Evolutionary conservation across 2,888 invertebrate genomes (phyloP).

Genomic region (Steinernema hermaphroditum): DNA sequence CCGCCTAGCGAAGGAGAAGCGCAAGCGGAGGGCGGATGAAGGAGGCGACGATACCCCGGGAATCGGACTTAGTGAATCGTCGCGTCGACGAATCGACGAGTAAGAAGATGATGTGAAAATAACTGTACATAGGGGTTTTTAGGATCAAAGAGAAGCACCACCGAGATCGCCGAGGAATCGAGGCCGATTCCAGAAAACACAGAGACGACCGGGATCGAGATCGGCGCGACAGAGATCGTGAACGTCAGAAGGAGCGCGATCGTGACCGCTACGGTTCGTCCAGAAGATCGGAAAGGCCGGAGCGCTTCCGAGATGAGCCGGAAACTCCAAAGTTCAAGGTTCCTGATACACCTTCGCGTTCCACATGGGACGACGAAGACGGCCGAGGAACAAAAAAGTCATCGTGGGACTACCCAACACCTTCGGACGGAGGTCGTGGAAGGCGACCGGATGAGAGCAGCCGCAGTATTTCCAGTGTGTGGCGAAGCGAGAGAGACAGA

Average conservation of each 20-base stretch:
- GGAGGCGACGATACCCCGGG: slow-evolving; percentile 51
- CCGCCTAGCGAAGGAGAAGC: slow-evolving; percentile 67
- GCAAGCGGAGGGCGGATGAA: slow-evolving; percentile 51
- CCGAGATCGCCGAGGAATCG: slow-evolving; percentile 36
- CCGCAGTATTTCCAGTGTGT: slow-evolving; percentile 54
- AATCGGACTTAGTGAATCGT: slow-evolving; percentile 52
- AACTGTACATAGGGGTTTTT: slow-evolving; percentile 9
- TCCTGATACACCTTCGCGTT: slow-evolving; percentile 59
- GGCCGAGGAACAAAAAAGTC: slow-evolving; percentile 69
- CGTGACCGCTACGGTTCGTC: slow-evolving; percentile 30
- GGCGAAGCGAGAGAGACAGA: slow-evolving; percentile 53
- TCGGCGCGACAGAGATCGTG: slow-evolving; percentile 2
- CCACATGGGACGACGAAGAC: slow-evolving; percentile 61
- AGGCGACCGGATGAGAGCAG: slow-evolving; percentile 22
- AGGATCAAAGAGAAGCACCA: slow-evolving; percentile 33
- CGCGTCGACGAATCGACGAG: slow-evolving; percentile 54
- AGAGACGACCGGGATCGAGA: slow-evolving; percentile 23
- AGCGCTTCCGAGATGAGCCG: slow-evolving; percentile 35
- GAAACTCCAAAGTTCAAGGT: slow-evolving; percentile 57
- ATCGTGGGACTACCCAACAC: slow-evolving; percentile 91
- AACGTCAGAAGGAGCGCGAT: background rate
- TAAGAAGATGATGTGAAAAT: slow-evolving; percentile 32
- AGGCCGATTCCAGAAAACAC: slow-evolving; percentile 32
- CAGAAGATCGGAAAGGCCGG: slow-evolving; percentile 2
- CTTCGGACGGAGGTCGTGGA: slow-evolving; percentile 66